Evolutionary conservation across 2,888 invertebrate genomes (phyloP).

Genomic region (Rutpela maculata): DNA sequence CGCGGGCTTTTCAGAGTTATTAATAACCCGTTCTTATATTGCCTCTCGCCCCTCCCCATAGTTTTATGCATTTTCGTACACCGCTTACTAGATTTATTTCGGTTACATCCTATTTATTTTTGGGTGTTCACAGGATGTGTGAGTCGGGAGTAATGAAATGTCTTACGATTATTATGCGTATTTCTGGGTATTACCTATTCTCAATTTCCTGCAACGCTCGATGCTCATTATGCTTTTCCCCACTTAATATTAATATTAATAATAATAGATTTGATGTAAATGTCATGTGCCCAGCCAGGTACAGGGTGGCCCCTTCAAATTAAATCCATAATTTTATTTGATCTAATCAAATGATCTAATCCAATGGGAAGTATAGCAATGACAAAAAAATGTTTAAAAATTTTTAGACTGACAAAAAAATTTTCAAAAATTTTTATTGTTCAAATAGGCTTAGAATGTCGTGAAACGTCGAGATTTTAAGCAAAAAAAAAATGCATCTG

Average conservation of each 20-base stretch:
- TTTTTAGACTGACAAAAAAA: too few relatives aligned
- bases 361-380: too few relatives aligned
- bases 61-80: conserved; percentile 46
- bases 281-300: too few relatives aligned
- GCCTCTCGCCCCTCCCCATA: conserved; percentile 53
- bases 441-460: too few relatives aligned
- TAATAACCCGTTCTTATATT: conserved; percentile 73
- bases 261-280: background rate
- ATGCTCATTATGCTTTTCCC: background rate
- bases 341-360: too few relatives aligned
- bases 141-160: conserved; percentile 33
- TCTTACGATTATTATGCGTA: conserved; percentile 41
- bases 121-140: conserved; percentile 45
- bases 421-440: too few relatives aligned
- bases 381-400: too few relatives aligned
- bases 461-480: too few relatives aligned
- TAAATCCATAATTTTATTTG: too few relatives aligned
- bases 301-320: too few relatives aligned
- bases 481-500: too few relatives aligned
- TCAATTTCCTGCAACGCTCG: conserved; percentile 9
- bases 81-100: conserved; percentile 45
- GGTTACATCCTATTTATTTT: conserved; percentile 47
- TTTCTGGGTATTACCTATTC: conserved; percentile 28
- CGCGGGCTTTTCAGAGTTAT: conserved; percentile 69
- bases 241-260: background rate